phyloP scores from a whole-genome alignment of 2,888 invertebrate genomes.

The Catotricha subobsoleta region DNA sequence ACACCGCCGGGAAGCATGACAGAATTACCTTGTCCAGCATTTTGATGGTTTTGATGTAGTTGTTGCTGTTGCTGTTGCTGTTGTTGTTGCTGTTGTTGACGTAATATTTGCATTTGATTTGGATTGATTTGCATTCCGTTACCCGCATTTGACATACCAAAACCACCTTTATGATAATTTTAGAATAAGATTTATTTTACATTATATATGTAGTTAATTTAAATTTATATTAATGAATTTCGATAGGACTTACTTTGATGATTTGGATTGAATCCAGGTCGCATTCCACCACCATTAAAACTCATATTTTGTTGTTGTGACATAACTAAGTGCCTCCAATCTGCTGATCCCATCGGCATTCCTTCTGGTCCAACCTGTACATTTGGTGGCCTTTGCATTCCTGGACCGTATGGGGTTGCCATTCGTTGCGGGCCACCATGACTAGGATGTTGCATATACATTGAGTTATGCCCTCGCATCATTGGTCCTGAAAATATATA shows the following conservation, averaged over 20 bases:
- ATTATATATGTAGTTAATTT: background rate
- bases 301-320: slow-evolving; percentile 31
- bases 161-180: slow-evolving; percentile 7
- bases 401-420: background rate
- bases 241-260: slow-evolving; percentile 11
- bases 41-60: background rate
- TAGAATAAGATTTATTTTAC: background rate
- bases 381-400: slow-evolving; percentile 27
- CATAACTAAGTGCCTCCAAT: slow-evolving; percentile 31
- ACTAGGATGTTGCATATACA: slow-evolving; percentile 33
- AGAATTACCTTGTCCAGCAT: background rate
- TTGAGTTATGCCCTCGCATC: slow-evolving; percentile 44
- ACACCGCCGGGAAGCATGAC: too few relatives aligned
- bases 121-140: slow-evolving; percentile 23
- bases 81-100: slow-evolving; percentile 4
- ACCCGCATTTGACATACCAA: slow-evolving; percentile 7
- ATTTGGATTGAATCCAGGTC: slow-evolving; percentile 25
- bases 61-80: background rate
- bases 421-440: slow-evolving; percentile 18
- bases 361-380: slow-evolving; percentile 39
- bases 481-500: slow-evolving; percentile 35
- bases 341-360: slow-evolving; percentile 30
- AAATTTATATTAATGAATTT: background rate
- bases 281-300: slow-evolving; percentile 22
- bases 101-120: slow-evolving; percentile 11